A percentile compares a stretch with the other conserved stretches of the same genome.
These are phyloP conservation scores for Alouatta palliata DNA, from an alignment of 2,113 vertebrate species.

Conservation along the genomic window DNA sequence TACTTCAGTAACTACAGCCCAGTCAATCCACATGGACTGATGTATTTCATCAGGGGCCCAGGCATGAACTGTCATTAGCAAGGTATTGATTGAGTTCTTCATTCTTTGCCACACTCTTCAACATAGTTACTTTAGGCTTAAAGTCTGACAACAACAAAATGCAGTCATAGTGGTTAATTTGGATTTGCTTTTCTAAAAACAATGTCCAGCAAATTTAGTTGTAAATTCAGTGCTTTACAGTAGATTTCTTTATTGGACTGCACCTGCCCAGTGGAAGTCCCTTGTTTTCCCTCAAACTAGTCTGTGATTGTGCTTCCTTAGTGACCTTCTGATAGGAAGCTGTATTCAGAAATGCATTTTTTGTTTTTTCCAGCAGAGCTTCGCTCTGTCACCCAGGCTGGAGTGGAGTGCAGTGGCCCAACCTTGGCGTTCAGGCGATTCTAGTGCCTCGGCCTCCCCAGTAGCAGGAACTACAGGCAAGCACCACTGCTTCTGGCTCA, in stretches of 20 bases:
- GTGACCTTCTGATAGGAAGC: neutral
- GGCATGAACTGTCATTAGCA: neutral
- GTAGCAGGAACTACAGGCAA: too few species aligned
- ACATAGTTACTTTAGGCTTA: neutral
- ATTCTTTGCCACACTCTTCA: rapidly evolving
- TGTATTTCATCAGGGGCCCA: neutral
- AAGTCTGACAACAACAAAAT: neutral
- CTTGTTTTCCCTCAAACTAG: neutral
- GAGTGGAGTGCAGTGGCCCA: too few species aligned
- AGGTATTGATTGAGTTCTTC: neutral
- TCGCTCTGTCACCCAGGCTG: too few species aligned
- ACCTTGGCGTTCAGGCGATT: too few species aligned
- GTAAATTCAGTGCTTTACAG: neutral
- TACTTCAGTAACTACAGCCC: neutral
- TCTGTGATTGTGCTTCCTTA: neutral
- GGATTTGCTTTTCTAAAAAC: neutral
- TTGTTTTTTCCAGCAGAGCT: neutral
- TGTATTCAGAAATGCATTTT: neutral
- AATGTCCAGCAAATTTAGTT: neutral
- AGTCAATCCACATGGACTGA: too few species aligned
- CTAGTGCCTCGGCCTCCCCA: too few species aligned
- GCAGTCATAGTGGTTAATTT: neutral
- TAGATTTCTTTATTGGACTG: neutral
- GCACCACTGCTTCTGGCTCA: too few species aligned
- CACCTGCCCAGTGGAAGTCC: neutral